Evolutionary conservation across 2,797 vertebrate species (phyloP), one percentile per base, ranked within the genome.

Genomic region (Melanogrammus aeglefinus): DNA sequence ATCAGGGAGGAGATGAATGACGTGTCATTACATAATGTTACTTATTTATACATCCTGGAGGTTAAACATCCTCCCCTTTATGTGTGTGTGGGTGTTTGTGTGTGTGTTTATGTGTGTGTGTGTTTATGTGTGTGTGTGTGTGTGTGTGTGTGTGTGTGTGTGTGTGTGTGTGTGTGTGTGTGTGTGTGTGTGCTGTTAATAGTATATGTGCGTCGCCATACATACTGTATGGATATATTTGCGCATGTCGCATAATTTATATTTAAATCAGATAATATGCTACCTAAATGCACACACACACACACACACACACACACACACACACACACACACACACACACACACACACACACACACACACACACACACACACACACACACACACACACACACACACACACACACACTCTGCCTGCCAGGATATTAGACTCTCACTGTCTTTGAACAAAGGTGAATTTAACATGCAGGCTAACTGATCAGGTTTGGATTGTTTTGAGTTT

Each of bases 261-360:
- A 66, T 66, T 24, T 24, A 8, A 66, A 66, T 66, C n/a, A 24
- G 1, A 31, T 31, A 31, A 31, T 31, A 31, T 31, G 31, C 31
- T 31, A 31, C 31, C 31, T 31, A 31, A 31, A 31, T 31, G 31
- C 31, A 31, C 3, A 2, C 31, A 31, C 72, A 73, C 9, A 73
- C 71, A 31, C 27, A 14, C 66, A 24, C n/a, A 24, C n/a, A 70
- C 31, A 57, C 57, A 31, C 70, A 31, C 70, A 31, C 70, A 31
- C 72, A 77, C 47, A 76, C 0, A 2, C 16, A 44, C 44, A 74
- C 76, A 80, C 72, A 18, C 76, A 39, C 21, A 72, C 70, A 31
- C 70, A 66, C 57, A 66, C 57, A 66, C n/a, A 24, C 57, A 24
- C 57, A 66, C 57, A 66, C 21, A 73, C 9, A 73, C 70, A 31